A percentile compares a stretch with the other conserved stretches of the same genome.
Evolutionary conservation across 1,140 invertebrate species (phyloP).

Genomic region (Nasonia longicornis): DNA sequence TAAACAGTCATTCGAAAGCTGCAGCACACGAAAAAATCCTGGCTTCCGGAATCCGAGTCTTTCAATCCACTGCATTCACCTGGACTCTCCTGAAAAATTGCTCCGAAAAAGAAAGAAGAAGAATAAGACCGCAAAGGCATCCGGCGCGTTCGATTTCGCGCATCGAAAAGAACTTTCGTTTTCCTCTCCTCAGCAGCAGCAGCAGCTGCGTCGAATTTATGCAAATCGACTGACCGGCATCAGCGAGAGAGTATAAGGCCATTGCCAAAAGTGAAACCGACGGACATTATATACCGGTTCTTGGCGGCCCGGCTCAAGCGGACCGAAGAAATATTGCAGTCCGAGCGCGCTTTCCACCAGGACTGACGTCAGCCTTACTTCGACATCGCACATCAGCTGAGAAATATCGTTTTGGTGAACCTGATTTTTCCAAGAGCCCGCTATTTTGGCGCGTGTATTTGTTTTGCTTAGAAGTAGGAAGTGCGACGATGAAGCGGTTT

Average conservation of each 20-base stretch:
- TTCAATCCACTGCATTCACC: not conserved
- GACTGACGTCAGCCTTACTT: constrained; percentile 12
- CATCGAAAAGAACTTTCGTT: constrained; percentile 20
- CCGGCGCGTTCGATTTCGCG: not conserved
- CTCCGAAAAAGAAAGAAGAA: no score
- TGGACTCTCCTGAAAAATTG: not conserved
- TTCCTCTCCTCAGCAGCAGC: not conserved
- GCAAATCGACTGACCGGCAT: constrained; percentile 21
- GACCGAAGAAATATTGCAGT: constrained; percentile 42
- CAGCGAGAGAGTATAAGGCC: constrained; percentile 56
- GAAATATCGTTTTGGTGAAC: constrained; percentile 14
- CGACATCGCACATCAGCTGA: constrained; percentile 10
- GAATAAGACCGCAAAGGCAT: not conserved
- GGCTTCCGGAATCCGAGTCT: not conserved
- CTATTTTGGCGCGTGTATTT: not conserved
- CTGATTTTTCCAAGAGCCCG: not conserved
- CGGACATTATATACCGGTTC: constrained; percentile 23
- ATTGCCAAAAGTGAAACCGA: constrained; percentile 70
- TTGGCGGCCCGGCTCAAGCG: constrained; percentile 6
- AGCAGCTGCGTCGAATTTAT: not conserved
- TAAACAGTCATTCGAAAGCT: not conserved
- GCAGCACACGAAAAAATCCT: not conserved
- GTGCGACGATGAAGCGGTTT: no score
- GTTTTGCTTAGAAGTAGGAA: no score
- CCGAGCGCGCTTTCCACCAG: constrained; percentile 12